A percentile compares a stretch with the other conserved stretches of the same genome.
These are phyloP conservation scores for Blera fallax DNA, from an alignment of 2,888 invertebrate genomes.

Conservation along the genomic window DNA sequence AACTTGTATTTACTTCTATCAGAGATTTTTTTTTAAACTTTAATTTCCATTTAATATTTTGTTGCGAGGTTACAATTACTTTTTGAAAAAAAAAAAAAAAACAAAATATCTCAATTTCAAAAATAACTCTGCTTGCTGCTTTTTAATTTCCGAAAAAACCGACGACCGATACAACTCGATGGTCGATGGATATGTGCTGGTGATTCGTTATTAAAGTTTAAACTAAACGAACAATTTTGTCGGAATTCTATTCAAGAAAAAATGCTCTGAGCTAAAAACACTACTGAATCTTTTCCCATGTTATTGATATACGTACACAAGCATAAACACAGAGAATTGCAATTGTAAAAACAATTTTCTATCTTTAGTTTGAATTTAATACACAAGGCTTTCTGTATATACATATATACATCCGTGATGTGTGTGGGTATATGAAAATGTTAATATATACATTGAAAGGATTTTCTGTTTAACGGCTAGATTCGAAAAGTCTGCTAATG, in stretches of 20 bases:
- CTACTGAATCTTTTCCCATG: background rate
- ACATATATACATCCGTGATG: background rate
- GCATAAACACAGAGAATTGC: conserved; percentile 24
- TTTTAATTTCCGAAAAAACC: conserved; percentile 66
- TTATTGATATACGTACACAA: conserved; percentile 35
- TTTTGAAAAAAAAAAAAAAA: conserved; percentile 19
- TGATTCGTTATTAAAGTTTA: conserved; percentile 69
- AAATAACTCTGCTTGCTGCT: conserved; percentile 47
- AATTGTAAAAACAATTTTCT: conserved; percentile 52
- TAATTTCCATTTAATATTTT: conserved; percentile 23
- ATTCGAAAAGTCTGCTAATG: background rate
- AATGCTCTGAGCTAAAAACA: conserved; percentile 16
- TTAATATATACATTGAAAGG: background rate
- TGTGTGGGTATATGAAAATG: background rate
- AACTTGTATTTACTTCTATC: background rate
- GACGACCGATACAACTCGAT: conserved; percentile 73
- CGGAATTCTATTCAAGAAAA: conserved; percentile 42
- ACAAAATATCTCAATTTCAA: conserved; percentile 32
- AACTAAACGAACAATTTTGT: conserved; percentile 62
- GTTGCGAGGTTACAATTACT: conserved; percentile 15
- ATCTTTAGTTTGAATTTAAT: conserved; percentile 59
- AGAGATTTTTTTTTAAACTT: background rate
- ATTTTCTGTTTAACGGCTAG: background rate
- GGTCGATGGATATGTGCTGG: conserved; percentile 72
- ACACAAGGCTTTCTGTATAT: background rate